Conservation (phyloP, 2,888 invertebrate species). For the Periphyllus acericola region DNA sequence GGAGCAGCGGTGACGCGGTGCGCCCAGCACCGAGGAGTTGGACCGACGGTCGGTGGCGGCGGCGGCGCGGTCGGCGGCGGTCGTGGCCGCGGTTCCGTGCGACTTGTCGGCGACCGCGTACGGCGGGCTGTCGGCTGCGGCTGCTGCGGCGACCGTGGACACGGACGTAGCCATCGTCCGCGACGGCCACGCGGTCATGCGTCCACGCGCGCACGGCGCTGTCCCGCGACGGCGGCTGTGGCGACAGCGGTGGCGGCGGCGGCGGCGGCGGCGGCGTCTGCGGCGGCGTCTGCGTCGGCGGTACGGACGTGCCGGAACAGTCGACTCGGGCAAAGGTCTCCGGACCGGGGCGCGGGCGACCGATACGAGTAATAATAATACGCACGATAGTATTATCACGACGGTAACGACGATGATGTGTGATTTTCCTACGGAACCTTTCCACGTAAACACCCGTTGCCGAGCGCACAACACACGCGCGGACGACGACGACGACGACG, state of each 20-base stretch:
- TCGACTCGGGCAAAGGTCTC: no score
- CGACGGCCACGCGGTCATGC: neutral
- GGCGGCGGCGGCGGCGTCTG: neutral
- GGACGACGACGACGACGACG: neutral
- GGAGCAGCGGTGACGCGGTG: constrained; percentile 23
- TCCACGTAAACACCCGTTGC: no score
- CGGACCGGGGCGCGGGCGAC: no score
- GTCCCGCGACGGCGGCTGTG: neutral
- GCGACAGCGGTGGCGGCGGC: neutral
- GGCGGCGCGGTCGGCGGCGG: constrained; percentile 67
- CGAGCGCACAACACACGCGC: neutral
- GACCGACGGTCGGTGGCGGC: no score
- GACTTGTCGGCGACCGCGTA: neutral
- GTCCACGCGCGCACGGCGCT: neutral
- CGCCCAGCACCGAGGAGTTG: neutral
- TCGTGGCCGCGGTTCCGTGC: constrained; percentile 68
- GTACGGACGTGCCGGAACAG: no score
- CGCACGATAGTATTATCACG: no score
- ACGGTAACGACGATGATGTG: no score
- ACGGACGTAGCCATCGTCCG: neutral
- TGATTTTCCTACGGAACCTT: no score
- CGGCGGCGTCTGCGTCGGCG: neutral
- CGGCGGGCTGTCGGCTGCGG: neutral
- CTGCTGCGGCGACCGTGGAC: neutral
- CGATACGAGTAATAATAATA: no score